Percentiles rank a stretch among this genome's conserved stretches.
Conservation (phyloP, 2,797 vertebrate species). For the Gallinago stenura region DNA sequence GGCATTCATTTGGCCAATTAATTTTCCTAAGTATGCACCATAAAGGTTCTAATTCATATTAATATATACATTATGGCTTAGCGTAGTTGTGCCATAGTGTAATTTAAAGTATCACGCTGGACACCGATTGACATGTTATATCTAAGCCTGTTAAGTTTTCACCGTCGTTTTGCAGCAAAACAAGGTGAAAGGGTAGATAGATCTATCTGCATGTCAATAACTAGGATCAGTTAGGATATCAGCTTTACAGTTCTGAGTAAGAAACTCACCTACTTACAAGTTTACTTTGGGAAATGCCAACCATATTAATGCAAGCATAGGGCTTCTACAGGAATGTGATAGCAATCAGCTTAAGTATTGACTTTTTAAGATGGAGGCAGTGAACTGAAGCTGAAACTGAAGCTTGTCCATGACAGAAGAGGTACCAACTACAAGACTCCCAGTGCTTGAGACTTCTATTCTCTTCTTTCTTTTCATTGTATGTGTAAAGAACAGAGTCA, state of each 20-base stretch:
- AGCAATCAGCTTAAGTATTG: background rate
- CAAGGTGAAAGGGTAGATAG: background rate
- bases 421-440: background rate
- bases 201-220: background rate
- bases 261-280: background rate
- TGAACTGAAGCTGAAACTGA: background rate
- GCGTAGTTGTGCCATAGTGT: background rate
- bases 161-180: background rate
- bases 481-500: background rate
- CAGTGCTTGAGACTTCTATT: background rate
- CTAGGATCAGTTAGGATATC: background rate
- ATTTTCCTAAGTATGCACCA: background rate
- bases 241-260: background rate
- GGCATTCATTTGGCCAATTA: background rate
- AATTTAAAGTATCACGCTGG: background rate
- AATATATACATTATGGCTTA: background rate
- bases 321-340: background rate
- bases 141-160: background rate
- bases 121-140: background rate
- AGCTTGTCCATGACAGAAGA: background rate
- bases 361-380: background rate
- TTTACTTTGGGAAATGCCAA: background rate
- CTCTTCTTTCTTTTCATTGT: background rate
- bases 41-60: background rate
- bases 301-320: background rate